phyloP scores from a whole-genome alignment of 2,888 invertebrate genomes.

The Hedychridium roseum region DNA sequence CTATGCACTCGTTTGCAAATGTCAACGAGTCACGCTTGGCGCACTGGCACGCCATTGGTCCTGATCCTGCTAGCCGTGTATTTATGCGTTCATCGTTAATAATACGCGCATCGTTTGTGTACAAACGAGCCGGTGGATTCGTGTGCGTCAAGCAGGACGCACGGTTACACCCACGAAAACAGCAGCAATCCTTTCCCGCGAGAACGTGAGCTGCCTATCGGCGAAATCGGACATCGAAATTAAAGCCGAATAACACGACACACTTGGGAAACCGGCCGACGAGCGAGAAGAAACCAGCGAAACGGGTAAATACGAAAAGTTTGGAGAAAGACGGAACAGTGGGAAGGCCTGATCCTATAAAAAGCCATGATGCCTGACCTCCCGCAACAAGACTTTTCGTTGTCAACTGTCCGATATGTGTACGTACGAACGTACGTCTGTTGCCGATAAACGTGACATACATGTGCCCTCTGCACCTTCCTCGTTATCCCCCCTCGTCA shows the following conservation, averaged over 20 bases:
- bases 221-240: no score
- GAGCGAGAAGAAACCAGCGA: no score
- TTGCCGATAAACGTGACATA: conserved; percentile 18
- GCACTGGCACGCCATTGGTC: neutral
- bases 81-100: conserved; percentile 6
- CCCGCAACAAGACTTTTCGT: conserved; percentile 50
- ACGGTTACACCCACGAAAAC: conserved; percentile 2
- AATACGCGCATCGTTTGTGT: conserved; percentile 1
- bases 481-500: neutral
- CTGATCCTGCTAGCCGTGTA: neutral
- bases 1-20: conserved; percentile 5
- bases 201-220: no score
- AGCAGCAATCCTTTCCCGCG: conserved; percentile 8
- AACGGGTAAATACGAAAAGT: conserved; percentile 10
- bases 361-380: conserved; percentile 59
- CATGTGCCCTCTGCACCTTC: conserved; percentile 6
- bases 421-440: conserved; percentile 14
- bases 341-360: conserved; percentile 48
- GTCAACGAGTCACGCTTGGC: conserved; percentile 8
- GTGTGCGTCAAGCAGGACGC: no score
- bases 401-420: conserved; percentile 41
- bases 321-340: conserved; percentile 22
- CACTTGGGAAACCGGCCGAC: no score
- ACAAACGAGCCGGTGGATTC: neutral
- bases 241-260: no score